Evolutionary conservation across 1,140 invertebrate species (phyloP), one percentile per base, ranked within the genome.

Genomic region (Ceratina japonica): DNA sequence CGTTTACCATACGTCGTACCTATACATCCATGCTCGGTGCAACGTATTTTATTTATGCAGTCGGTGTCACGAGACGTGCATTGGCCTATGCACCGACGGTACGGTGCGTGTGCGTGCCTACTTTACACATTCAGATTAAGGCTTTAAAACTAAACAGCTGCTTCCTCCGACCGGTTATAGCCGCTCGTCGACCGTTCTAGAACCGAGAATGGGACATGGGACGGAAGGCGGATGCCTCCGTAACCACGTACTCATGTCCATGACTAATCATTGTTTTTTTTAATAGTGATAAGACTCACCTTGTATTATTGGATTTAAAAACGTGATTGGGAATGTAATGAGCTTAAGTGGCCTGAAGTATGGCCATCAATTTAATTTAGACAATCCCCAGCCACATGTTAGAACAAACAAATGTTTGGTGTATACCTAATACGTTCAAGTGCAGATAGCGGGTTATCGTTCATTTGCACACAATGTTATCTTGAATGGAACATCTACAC

Each of bases 91-190:
- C 5, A 13, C 13, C 2, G 37, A 44, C 37, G 37, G 5, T 44
- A 44, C 37, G 2, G 13, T 20, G 27, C 5, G 20, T 8, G 3
- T n/a, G 63, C 31, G 20, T 58, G 22, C 18, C 7, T 12, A n/a
- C 54, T 37, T 49, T 66, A 20, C 37, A 61, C 54, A 52, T 74
- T 51, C 18, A 54, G 59, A 65, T 66, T 64, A 24, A 56, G 49
- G 70, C 61, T 68, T 75, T 54, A 49, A 80, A 80, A 49, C 64
- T 80, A 79, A 75, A 75, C 72, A 80, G 64, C 64, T 56, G 72
- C 72, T 75, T 75, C 78, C 64, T 70, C 65, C 52, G 44, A 27
- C 18, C 54, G 16, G 15, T 61, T 63, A 59, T 16, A 22, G 13
- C 20, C 24, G 51, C n/a, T 0, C 27, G 24, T 54, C 49, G 51